phyloP scores from a whole-genome alignment of 2,888 invertebrate species.

The Parnassius smintheus region DNA sequence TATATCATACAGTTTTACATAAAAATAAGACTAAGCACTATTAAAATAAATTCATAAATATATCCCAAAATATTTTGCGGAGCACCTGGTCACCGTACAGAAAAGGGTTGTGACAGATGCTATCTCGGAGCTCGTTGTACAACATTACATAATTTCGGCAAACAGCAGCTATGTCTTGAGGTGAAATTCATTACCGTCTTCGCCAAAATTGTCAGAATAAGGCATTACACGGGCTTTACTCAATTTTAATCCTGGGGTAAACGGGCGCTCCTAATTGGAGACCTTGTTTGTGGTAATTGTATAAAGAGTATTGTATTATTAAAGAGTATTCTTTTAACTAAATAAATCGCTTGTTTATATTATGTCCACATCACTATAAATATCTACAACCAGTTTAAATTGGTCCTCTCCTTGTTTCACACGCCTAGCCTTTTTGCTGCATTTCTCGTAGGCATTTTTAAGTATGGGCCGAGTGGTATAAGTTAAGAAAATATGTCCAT shows the following conservation, averaged over 20 bases:
- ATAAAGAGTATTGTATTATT: slow-evolving; percentile 30
- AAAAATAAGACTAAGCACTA: too few species aligned
- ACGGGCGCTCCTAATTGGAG: slow-evolving; percentile 41
- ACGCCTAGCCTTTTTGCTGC: too few species aligned
- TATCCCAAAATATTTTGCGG: too few species aligned
- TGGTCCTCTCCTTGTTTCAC: too few species aligned
- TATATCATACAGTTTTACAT: too few species aligned
- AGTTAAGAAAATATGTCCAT: too few species aligned
- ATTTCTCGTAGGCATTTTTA: too few species aligned
- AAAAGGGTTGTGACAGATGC: slow-evolving; percentile 66
- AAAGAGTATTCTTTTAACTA: slow-evolving; percentile 2
- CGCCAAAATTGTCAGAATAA: slow-evolving; percentile 33
- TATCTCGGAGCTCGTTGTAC: slow-evolving; percentile 33
- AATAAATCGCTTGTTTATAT: background rate
- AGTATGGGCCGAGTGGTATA: too few species aligned
- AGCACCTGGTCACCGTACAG: slow-evolving; percentile 36
- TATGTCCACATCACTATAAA: background rate
- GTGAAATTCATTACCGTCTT: slow-evolving; percentile 58
- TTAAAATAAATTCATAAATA: too few species aligned
- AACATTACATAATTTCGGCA: slow-evolving; percentile 40
- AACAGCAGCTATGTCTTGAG: slow-evolving; percentile 55
- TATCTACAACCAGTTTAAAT: too few species aligned
- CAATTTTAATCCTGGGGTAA: slow-evolving; percentile 40
- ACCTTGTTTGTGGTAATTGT: slow-evolving; percentile 37
- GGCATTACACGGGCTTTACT: slow-evolving; percentile 33